Evolutionary conservation across 2,888 invertebrate species (phyloP).

Genomic region (Protonemura montana): DNA sequence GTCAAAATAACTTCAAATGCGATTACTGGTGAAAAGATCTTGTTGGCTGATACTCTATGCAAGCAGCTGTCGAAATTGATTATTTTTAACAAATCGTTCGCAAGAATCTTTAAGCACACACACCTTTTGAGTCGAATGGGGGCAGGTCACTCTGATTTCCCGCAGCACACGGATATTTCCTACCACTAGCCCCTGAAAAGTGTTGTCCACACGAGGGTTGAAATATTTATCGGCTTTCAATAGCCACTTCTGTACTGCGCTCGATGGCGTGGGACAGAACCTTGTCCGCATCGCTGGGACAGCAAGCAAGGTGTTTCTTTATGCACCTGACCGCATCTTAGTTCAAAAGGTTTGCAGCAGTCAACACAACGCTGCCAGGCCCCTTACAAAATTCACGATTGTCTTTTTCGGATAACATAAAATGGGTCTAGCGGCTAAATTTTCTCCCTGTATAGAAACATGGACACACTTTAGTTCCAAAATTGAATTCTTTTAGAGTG

Average conservation of each 20-base stretch:
- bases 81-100: constrained; percentile 28
- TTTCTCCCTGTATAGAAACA: not conserved
- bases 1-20: constrained; percentile 31
- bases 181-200: not conserved
- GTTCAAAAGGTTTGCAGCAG: not conserved
- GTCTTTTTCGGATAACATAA: constrained; percentile 19
- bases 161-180: not conserved
- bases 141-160: not conserved
- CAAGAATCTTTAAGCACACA: constrained; percentile 25
- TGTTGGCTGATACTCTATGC: not conserved
- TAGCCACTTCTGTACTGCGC: not conserved
- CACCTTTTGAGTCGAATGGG: not conserved
- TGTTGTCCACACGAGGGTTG: not conserved
- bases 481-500: constrained; percentile 15
- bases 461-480: constrained; percentile 25
- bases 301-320: constrained; percentile 14
- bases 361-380: not conserved
- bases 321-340: not conserved
- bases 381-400: not conserved
- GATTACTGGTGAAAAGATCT: not conserved
- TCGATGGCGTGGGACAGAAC: constrained; percentile 18
- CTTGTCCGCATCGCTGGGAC: not conserved
- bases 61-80: constrained; percentile 30
- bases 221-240: not conserved
- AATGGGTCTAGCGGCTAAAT: not conserved